phyloP scores from a whole-genome alignment of 2,888 invertebrate species.

The Boloria selene region DNA sequence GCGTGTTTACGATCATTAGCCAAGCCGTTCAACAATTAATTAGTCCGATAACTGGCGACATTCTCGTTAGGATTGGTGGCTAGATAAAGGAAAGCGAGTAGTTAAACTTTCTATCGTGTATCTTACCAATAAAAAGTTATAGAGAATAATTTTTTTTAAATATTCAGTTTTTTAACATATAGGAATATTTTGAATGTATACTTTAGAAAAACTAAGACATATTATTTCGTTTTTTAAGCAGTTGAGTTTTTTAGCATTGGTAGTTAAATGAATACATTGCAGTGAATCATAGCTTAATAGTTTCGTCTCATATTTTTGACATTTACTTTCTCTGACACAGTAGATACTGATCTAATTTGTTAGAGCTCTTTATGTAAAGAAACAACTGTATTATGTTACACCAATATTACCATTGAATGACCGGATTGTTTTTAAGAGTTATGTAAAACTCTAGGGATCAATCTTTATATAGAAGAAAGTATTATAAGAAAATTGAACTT shows the following conservation, averaged over 20 bases:
- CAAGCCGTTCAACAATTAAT: constrained; percentile 41
- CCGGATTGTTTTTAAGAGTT: constrained; percentile 2
- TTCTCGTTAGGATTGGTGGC: constrained; percentile 40
- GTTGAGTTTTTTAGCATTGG: too few species aligned
- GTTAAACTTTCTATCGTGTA: constrained; percentile 27
- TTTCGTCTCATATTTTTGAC: background rate
- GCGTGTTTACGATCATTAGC: constrained; percentile 43
- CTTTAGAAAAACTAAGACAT: too few species aligned
- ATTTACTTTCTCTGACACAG: constrained; percentile 15
- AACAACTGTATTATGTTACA: constrained; percentile 29
- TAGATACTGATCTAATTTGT: constrained; percentile 27
- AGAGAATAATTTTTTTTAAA: background rate
- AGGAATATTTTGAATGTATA: too few species aligned
- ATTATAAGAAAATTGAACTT: constrained; percentile 34
- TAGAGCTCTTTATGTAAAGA: constrained; percentile 28
- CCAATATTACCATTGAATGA: constrained; percentile 15
- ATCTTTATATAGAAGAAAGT: constrained; percentile 6
- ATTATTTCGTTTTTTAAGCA: too few species aligned
- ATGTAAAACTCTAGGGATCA: constrained; percentile 11
- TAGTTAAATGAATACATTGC: too few species aligned
- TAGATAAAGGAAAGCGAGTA: constrained; percentile 32
- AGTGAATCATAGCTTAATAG: background rate
- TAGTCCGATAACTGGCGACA: constrained; percentile 40
- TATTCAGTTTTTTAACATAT: background rate
- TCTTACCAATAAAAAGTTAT: background rate